phyloP scores from a whole-genome alignment of 2,113 vertebrate species.

The Petromus typicus region DNA sequence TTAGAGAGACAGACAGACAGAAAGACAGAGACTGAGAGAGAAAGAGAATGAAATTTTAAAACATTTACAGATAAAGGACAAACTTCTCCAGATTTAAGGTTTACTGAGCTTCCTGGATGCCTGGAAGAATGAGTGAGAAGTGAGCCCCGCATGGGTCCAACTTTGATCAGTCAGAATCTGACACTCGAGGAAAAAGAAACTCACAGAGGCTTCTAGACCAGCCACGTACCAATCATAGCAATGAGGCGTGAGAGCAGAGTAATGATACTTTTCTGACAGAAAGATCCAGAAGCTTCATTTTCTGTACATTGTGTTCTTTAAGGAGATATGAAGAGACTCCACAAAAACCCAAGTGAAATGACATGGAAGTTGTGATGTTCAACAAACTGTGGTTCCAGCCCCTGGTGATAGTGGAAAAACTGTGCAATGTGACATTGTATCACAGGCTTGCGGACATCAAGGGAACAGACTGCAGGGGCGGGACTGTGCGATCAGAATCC shows the following conservation, averaged over 20 bases:
- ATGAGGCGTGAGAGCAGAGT: neutral
- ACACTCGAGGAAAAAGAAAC: neutral
- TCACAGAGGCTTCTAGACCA: neutral
- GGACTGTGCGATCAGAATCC: no score
- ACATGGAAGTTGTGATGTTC: neutral
- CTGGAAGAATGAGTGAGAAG: neutral
- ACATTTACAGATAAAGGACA: constrained; percentile 46
- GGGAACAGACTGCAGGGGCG: neutral
- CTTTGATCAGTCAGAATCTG: neutral
- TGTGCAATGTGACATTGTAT: neutral
- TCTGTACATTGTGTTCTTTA: neutral
- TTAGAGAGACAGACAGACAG: neutral
- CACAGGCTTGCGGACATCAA: neutral
- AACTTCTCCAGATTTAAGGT: constrained; percentile 16
- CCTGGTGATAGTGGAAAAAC: neutral
- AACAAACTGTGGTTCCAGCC: neutral
- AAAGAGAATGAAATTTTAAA: neutral
- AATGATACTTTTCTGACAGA: constrained; percentile 3
- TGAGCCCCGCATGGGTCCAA: neutral
- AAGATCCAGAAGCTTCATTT: constrained; percentile 12
- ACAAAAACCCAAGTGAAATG: neutral
- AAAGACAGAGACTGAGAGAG: neutral
- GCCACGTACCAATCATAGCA: neutral
- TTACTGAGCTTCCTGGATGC: neutral
- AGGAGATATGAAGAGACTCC: neutral